phyloP scores from a whole-genome alignment of 2,113 vertebrate species.

The Bos javanicus region DNA sequence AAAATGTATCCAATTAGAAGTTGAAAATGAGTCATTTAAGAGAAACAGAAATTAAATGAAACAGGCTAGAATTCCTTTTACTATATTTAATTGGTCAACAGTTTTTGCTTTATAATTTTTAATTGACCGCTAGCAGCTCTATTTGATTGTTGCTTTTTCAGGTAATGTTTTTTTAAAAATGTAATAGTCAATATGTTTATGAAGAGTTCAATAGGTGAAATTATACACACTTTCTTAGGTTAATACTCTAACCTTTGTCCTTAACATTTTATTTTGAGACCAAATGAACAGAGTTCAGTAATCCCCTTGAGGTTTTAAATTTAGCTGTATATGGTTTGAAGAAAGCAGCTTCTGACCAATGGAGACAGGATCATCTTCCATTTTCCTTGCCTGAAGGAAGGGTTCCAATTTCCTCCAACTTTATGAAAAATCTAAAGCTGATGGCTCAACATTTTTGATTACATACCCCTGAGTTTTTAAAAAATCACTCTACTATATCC shows the following conservation, averaged over 20 bases:
- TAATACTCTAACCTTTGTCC: background rate
- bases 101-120: background rate
- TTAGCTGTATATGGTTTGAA: background rate
- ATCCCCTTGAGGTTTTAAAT: background rate
- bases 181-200: background rate
- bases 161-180: background rate
- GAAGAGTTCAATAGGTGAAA: background rate
- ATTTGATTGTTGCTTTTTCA: background rate
- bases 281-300: background rate
- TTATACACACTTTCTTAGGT: background rate
- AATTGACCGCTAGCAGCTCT: background rate
- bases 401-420: background rate
- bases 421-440: background rate
- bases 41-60: background rate
- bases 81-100: background rate
- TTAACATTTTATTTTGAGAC: background rate
- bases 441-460: background rate
- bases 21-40: background rate
- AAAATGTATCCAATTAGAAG: background rate
- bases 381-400: background rate
- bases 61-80: background rate
- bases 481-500: background rate
- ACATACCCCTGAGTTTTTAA: background rate
- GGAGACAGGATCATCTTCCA: background rate
- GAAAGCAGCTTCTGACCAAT: background rate